phyloP scores from a whole-genome alignment of 2,888 invertebrate genomes.

The Crepidodera aurea region DNA sequence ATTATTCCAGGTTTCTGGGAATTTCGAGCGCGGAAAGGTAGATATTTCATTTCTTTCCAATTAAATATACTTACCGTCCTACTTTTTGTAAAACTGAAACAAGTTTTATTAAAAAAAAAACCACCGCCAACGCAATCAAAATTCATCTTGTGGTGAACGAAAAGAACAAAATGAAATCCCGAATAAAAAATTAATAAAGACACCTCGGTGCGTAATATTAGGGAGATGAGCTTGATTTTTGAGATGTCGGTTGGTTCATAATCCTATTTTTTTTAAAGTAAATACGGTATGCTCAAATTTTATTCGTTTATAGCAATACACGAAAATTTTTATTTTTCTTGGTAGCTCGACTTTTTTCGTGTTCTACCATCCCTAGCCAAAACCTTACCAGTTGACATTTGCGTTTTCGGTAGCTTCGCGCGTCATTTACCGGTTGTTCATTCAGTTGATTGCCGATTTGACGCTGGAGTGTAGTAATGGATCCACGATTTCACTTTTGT shows the following conservation, averaged over 20 bases:
- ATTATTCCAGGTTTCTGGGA: background rate
- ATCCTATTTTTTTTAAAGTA: background rate
- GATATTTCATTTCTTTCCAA: slow-evolving; percentile 15
- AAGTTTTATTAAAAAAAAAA: slow-evolving; percentile 10
- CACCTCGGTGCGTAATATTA: slow-evolving; percentile 11
- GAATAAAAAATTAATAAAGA: slow-evolving; percentile 27
- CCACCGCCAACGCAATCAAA: slow-evolving; percentile 16
- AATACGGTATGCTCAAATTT: no score
- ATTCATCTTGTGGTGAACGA: slow-evolving; percentile 14
- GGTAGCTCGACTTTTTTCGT: no score
- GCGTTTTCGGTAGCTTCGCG: no score
- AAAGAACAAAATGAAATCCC: slow-evolving; percentile 21
- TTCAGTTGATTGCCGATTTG: no score
- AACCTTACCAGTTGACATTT: no score
- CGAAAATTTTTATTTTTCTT: no score
- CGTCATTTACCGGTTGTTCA: no score
- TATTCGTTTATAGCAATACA: no score
- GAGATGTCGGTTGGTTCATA: background rate
- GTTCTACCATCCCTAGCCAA: no score
- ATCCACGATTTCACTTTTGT: no score
- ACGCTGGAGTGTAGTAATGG: no score
- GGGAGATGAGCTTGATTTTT: background rate
- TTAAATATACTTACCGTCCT: slow-evolving; percentile 9
- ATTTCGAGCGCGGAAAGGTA: background rate
- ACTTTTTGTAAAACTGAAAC: slow-evolving; percentile 2